phyloP scores from a whole-genome alignment of 1,140 invertebrate species.

The honey bee (Apis mellifera) region DNA sequence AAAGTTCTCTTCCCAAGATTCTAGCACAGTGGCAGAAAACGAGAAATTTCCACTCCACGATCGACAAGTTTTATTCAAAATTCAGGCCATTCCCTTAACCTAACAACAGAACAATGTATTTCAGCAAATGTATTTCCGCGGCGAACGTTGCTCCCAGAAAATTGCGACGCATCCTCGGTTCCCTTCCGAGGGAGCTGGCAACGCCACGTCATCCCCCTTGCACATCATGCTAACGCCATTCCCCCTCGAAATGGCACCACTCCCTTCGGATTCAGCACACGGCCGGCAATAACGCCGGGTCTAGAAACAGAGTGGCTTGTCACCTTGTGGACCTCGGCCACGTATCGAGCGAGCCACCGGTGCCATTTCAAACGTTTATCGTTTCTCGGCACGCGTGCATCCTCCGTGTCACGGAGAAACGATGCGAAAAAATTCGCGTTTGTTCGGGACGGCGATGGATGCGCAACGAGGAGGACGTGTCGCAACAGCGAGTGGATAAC shows the following conservation, averaged over 20 bases:
- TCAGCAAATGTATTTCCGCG: neutral
- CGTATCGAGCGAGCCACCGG: constrained; percentile 22
- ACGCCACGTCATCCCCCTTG: neutral
- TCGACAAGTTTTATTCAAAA: neutral
- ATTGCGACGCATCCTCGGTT: neutral
- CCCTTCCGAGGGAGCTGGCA: neutral
- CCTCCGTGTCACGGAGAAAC: neutral
- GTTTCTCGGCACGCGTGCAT: constrained; percentile 9
- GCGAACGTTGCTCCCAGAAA: neutral
- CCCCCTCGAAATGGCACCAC: neutral
- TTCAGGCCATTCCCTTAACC: neutral
- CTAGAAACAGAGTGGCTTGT: constrained; percentile 29
- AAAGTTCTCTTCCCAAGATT: too few species aligned
- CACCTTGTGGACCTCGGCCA: constrained; percentile 14
- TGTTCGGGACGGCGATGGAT: neutral
- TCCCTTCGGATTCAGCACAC: constrained; percentile 25
- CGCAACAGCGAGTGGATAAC: constrained; percentile 3
- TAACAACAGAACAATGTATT: neutral
- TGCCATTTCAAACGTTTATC: constrained; percentile 13
- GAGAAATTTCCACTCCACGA: neutral
- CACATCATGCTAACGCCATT: neutral
- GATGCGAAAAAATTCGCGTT: neutral
- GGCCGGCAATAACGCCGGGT: constrained; percentile 19
- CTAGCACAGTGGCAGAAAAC: too few species aligned
- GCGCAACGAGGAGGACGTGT: too few species aligned